Conservation (phyloP, 2,113 vertebrate species). For the Ahaetulla prasina region DNA sequence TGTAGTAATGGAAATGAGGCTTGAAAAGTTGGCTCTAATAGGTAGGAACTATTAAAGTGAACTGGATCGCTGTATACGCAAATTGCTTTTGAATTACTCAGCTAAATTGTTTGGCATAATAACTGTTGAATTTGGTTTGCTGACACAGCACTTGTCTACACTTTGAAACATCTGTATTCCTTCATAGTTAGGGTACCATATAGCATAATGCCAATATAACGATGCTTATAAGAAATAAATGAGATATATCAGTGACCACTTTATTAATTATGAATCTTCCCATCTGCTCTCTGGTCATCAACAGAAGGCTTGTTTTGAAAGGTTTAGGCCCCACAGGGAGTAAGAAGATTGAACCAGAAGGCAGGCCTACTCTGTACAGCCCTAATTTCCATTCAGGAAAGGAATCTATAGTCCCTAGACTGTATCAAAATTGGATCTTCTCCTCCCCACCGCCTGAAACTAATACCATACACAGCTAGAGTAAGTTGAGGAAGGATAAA, state of each 20-base stretch:
- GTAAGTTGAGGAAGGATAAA: not conserved
- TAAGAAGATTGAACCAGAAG: not conserved
- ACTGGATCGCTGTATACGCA: not conserved
- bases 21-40: not conserved
- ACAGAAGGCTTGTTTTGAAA: not conserved
- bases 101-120: not conserved
- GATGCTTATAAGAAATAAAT: not conserved
- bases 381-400: not conserved
- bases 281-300: not conserved
- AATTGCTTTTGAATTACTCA: not conserved
- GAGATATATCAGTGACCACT: not conserved
- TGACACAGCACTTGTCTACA: not conserved
- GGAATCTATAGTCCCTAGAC: not conserved
- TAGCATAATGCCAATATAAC: not conserved
- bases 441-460: not conserved
- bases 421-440: not conserved
- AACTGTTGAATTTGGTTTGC: not conserved
- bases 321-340: not conserved
- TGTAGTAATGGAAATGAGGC: not conserved
- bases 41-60: not conserved
- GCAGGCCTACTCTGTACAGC: not conserved
- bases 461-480: not conserved
- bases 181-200: not conserved
- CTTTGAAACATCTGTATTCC: not conserved
- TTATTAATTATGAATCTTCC: not conserved